Conservation (phyloP, 2,888 invertebrate genomes). For the Phragmatobia fuliginosa region DNA sequence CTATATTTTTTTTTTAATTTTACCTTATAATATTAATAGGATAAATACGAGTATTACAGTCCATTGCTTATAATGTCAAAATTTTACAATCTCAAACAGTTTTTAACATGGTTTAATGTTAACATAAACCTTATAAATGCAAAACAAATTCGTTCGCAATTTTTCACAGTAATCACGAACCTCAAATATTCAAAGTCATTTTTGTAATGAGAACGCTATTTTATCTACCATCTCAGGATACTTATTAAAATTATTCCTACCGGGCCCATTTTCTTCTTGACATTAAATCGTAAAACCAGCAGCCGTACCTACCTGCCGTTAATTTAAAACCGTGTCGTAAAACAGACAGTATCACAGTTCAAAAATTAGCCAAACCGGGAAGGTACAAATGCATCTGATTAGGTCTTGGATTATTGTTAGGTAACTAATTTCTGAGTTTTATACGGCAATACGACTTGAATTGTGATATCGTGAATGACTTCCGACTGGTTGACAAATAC, state of each 20-base stretch:
- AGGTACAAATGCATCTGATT: slow-evolving; percentile 41
- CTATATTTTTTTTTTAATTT: too few species aligned
- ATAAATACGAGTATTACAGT: too few species aligned
- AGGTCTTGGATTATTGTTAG: slow-evolving; percentile 46
- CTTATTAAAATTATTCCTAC: slow-evolving; percentile 7
- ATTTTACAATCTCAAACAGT: too few species aligned
- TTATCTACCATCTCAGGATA: background rate
- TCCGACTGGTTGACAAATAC: too few species aligned
- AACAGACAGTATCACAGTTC: slow-evolving; percentile 27
- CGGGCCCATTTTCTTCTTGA: background rate
- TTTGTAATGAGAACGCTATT: background rate
- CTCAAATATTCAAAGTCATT: slow-evolving; percentile 21
- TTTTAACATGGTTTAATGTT: background rate
- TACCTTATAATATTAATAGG: too few species aligned
- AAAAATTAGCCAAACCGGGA: slow-evolving; percentile 24
- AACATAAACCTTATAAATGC: too few species aligned
- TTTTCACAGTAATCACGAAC: slow-evolving; percentile 5
- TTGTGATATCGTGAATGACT: slow-evolving; percentile 18
- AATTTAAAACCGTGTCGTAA: slow-evolving; percentile 24
- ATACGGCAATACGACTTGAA: slow-evolving; percentile 27
- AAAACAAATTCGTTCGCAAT: too few species aligned
- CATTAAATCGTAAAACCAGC: slow-evolving; percentile 5
- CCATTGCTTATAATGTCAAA: background rate
- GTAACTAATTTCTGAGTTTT: slow-evolving; percentile 34
- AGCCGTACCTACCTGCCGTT: background rate